Base-by-base conservation (phyloP, 2,797 vertebrate genomes). In the Tympanoctomys barrerae region DNA sequence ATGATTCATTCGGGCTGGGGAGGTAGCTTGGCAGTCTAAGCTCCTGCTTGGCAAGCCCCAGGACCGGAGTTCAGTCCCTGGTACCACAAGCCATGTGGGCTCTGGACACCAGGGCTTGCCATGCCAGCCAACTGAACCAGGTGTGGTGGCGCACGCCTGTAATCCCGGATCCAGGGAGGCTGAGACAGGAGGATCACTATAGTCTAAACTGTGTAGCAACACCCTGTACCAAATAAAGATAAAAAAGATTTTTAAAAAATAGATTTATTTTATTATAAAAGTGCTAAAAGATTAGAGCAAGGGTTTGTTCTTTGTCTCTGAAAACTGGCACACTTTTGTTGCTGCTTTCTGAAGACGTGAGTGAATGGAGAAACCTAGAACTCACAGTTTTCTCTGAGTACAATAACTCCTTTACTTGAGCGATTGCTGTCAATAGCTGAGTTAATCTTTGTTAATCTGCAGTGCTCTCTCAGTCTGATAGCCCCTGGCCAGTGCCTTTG, bases 331-430 rank as follows among this genome's bases (percentile, higher is more conserved):
- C 52, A 2, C 83, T 94, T 77, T 95, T 82, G 36, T 13, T 87
- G 33, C 54, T 94, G 77, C 18, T 81, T 31, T 81, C 77, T 73
- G 77, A 92, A 68, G 46, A 2, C 33, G 10, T 4, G 73, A 91
- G 75, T 11, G 61, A 91, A 89, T 22, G 39, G 86, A 91, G 70
- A 88, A 70, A 36, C 42, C 42, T 52, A 22, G 26, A 59, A 33
- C 54, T 26, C 33, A 7, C 28, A 26, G 21, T 52, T 93, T 94
- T 64, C 26, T 84, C 42, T 0, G 13, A 7, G 4, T 39, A 94
- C 80, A 96, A 73, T 79, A 11, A 59, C 82, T 18, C 77, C 87
- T 96, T 96, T 94, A 54, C 88, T 68, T 54, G 68, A 42, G 28
- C 7, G 11, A 9, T 49, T 66, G 59, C 28, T 89, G 2, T 5